Evolutionary conservation across 1,140 invertebrate genomes (phyloP), one percentile per base, ranked within the genome.

Genomic region (Papilio aristodemus): DNA sequence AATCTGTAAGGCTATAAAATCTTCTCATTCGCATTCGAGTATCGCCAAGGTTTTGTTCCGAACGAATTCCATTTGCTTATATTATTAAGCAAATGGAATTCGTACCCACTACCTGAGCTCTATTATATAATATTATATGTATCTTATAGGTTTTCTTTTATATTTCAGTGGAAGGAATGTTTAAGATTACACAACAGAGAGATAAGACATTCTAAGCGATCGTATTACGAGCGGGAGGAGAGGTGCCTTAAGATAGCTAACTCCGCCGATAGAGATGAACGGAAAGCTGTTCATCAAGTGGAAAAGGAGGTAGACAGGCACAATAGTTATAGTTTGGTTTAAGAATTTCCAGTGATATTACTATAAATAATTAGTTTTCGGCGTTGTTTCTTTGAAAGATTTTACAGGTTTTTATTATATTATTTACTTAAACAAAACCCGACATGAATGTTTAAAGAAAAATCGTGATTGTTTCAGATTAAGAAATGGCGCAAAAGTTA

Each of bases 401-500:
- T 54, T n/a, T n/a, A n/a, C n/a, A n/a, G n/a, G n/a, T n/a, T n/a
- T n/a, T n/a, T n/a, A n/a, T n/a, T n/a, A n/a, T n/a, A n/a, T n/a
- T n/a, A n/a, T n/a, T n/a, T n/a, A n/a, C n/a, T n/a, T n/a, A n/a
- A n/a, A n/a, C n/a, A n/a, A n/a, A n/a, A n/a, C n/a, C n/a, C n/a
- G n/a, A n/a, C n/a, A n/a, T n/a, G n/a, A n/a, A n/a, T n/a, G n/a
- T n/a, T n/a, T n/a, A n/a, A n/a, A 54, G 27, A 63, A 39, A 64
- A 46, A 46, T 63, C n/a, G 22, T 6, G 22, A 27, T 13, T 57
- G 38, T 84, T 87, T 62, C 70, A 87, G 85, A 85, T 83, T 25
- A 76, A 69, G 17, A 79, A 85, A 75, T 87, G 85, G 85, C 77
- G 85, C 0, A 85, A 81, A 57, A 73, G 78, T 25, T 87, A 81